A percentile compares a stretch with the other conserved stretches of the same genome.
These are phyloP conservation scores for Xestobium rufovillosum DNA, from an alignment of 2,888 invertebrate genomes.

Conservation along the genomic window DNA sequence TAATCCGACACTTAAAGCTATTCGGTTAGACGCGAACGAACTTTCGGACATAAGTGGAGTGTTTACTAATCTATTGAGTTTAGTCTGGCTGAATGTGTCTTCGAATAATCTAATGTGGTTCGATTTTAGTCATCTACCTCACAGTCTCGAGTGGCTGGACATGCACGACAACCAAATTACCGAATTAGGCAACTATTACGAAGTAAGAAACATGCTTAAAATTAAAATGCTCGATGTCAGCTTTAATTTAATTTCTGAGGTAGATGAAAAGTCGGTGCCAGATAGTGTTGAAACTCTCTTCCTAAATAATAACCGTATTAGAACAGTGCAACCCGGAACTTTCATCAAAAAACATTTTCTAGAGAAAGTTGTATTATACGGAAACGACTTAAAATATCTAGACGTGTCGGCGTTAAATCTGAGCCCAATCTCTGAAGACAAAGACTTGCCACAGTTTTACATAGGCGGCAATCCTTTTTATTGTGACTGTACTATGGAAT, in stretches of 20 bases:
- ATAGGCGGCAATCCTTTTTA: constrained; percentile 76
- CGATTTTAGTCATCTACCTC: constrained; percentile 72
- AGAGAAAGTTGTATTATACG: constrained; percentile 68
- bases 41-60: constrained; percentile 71
- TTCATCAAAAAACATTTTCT: constrained; percentile 63
- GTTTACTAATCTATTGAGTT: constrained; percentile 63
- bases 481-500: constrained; percentile 84
- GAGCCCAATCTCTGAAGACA: constrained; percentile 56
- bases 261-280: constrained; percentile 63
- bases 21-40: constrained; percentile 71
- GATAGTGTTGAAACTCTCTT: constrained; percentile 65
- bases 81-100: constrained; percentile 75
- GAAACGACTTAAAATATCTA: constrained; percentile 64
- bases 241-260: constrained; percentile 60
- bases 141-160: constrained; percentile 70
- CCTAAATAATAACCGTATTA: constrained; percentile 67
- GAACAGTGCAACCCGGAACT: constrained; percentile 61
- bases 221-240: constrained; percentile 73
- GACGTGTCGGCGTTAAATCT: constrained; percentile 65
- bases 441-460: constrained; percentile 69
- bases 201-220: constrained; percentile 55
- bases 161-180: constrained; percentile 73
- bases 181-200: constrained; percentile 66
- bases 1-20: constrained; percentile 65
- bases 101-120: constrained; percentile 72